Base-by-base conservation (phyloP, 2,888 invertebrate species). In the Platycheirus albimanus region DNA sequence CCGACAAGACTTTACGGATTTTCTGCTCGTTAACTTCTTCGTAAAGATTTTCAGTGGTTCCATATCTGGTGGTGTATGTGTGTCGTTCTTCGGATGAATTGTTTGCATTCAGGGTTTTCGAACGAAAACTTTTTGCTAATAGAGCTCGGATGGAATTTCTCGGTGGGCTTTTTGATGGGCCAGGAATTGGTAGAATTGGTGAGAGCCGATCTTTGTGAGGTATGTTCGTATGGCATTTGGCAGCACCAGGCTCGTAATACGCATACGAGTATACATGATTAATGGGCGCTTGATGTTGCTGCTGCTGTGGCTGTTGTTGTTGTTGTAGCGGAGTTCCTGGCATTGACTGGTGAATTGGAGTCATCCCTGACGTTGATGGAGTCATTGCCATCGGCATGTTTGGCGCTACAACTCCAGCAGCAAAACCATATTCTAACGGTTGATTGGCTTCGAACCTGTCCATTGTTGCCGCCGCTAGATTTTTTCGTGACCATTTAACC, bases 201-300 rank as follows among this genome's bases (percentile, higher is more conserved):
- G 80, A 78, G 1, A 86, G 72, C 45, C 85, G 84, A 92, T 86
- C 88, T 85, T 85, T 88, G 78, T 85, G 88, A 91, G 92, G 92
- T 88, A 94, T 92, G 86, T 95, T 93, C 80, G 94, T 93, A 87
- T 93, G 93, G 85, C 92, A 91, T 71, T 92, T 93, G 77, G 93
- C 92, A 1, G 93, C 93, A 5, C 94, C 94, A 0, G 94, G 93
- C 88, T 95, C 96, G 89, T 96, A 96, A 89, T 96, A 96, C 10
- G 96, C 96, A 90, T 96, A 96, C 24, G 96, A 95, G 90, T 96
- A 96, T 87, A 96, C 96, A 61, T 91, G 91, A 69, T 90, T 90
- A 7, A 88, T 87, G 3, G 90, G 88, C 7, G 86, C 81, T 3
- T 85, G 80, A 36, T 51, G 78, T 70, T 86, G 86, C 74, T 85